Evolutionary conservation across 1,140 invertebrate species (phyloP), one percentile per base, ranked within the genome.

Genomic region (Tetragonula clypearis): DNA sequence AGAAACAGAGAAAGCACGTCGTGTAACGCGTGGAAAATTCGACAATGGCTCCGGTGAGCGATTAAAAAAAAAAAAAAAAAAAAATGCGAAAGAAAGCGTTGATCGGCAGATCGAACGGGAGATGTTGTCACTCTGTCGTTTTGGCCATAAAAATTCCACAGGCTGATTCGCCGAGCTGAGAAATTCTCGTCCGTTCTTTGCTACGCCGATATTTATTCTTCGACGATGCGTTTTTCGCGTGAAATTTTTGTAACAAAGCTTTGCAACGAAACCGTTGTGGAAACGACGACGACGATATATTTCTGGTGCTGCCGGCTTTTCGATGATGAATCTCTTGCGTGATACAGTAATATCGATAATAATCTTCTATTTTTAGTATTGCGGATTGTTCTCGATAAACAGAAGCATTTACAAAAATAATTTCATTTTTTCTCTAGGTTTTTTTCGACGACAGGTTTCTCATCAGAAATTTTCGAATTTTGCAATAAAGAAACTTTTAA

Each of bases 41-140:
- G 66, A 69, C 62, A 79, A 79, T 79, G 77, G 60, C 41, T 19
- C 17, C 56, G 53, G 56, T 11, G 62, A 53, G n/a, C 62, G 49
- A 79, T 79, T 79, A 79, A 79, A 79, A 79, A 30, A 30, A 30
- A 30, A 30, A 30, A 30, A 30, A 30, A 30, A 30, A 30, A 30
- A 30, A 30, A 69, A 79, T 49, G 49, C 53, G 65, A 53, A 30
- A n/a, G 55, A 71, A 69, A 55, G 6, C 23, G 53, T 49, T n/a
- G 66, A 21, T 35, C 66, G 5, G 21, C 1, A 17, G 21, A 71
- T 56, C 66, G 78, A 71, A 58, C 30, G 66, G 35, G 21, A 30
- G 30, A 74, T 26, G 65, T 69, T 26, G 65, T 69, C 53, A 4
- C 35, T 68, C 77, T 1, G 19, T 78, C 56, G 30, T 12, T 30